Evolutionary conservation across 2,888 invertebrate species (phyloP), one percentile per base, ranked within the genome.

Genomic region (Agrotis ipsilon): DNA sequence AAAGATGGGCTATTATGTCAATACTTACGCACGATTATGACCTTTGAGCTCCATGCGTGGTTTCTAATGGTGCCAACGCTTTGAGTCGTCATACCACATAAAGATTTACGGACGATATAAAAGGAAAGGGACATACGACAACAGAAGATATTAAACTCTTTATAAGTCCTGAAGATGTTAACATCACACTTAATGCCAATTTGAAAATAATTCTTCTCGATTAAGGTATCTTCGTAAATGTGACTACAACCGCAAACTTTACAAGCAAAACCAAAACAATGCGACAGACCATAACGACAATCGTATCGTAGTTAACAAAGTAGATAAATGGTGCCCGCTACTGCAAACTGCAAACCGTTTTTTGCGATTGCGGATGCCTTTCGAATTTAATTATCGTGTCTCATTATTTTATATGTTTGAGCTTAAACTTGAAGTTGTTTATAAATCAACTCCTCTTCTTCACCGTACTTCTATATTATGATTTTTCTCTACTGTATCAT

Each of bases 1-100:
- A 79, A 58, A 79, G 81, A 81, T 81, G 81, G 78, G 67, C 78
- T 65, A 63, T 79, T 81, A 72, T 79, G 72, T 79, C 78, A 81
- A 78, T 72, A 81, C 72, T 58, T 76, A 79, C 81, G 81, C 78
- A 79, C 78, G 82, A 78, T 46, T 59, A 49, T 27, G 68, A 68
- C 81, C 74, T 75, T 75, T 71, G 75, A 67, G 49, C 68, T 75
- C 48, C 66, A 72, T 73, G 61, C 84, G 67, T 81, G 68, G 65
- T 65, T 75, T 75, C 67, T 70, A 80, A 66, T 70, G 76, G 76
- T 72, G 74, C 66, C 78, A 69, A 64, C 32, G 52, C 48, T 13
- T 24, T 65, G 59, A 66, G 48, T 45, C 67, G 58, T 60, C 46
- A 68, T 63, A 67, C 55, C 55, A 19, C 51, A 52, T 49, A 49